Base-by-base conservation (phyloP, 2,797 vertebrate genomes). In the Gastrophryne carolinensis region DNA sequence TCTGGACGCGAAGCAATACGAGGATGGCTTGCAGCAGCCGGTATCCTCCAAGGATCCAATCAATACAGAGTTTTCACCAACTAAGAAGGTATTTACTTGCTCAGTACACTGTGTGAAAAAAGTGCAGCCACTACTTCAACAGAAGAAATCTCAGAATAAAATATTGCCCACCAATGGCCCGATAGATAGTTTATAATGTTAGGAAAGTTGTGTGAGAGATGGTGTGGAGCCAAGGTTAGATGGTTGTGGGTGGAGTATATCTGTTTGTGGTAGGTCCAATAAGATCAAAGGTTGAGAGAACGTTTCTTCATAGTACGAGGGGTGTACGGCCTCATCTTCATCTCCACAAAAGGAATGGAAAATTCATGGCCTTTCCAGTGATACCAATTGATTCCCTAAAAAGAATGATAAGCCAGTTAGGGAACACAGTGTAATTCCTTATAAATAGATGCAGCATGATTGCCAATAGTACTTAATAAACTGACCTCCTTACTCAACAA, bases 291-390 rank as follows among this genome's bases (percentile, higher is more conserved):
- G 53, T 82, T 86, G 72, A 87, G 83, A 67, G 95, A 95, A 84
- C 96, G 90, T 89, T 94, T 94, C 86, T 94, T 91, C 89, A 89
- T 79, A 83, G 91, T 95, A 57, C 90, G 94, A 81, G 93, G 97
- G 89, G 88, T 97, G 82, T 94, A 98, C 9, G 97, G 96, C 73
- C 97, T 91, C 88, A 94, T 96, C 91, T 99, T 99, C 98, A 99
- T 99, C 91, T 99, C 98, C 87, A 99, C 96, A 1, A 95, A 97
- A 12, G 98, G 98, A 75, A 99, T 97, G 75, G 98, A 99, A 88
- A 98, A 97, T 85, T 99, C 98, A 0, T 99, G 98, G 78, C 98
- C 98, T 90, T 98, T 99, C 98, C 98, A 99, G 21, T 97, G 95
- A 85, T 97, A 98, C 98, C 98, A 99, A 91, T 99, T 99, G 85